Evolutionary conservation across 2,113 vertebrate species (phyloP).

Genomic region (Setophaga petechia): DNA sequence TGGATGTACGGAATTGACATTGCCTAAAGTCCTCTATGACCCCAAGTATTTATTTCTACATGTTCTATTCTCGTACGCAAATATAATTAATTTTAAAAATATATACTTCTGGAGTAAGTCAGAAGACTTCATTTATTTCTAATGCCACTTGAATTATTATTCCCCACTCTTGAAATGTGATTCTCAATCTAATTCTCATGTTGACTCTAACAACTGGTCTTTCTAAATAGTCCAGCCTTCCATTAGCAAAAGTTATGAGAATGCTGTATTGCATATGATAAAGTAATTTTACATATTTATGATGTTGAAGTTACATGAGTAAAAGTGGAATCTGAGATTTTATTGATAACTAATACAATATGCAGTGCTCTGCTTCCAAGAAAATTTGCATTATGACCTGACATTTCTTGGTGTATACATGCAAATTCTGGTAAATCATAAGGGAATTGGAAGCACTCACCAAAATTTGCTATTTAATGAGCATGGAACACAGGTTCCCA

Average conservation of each 20-base stretch:
- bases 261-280: not conserved
- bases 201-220: not conserved
- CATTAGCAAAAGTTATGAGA: not conserved
- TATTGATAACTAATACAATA: not conserved
- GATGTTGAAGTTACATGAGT: not conserved
- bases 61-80: not conserved
- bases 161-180: not conserved
- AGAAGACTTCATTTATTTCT: not conserved
- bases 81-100: not conserved
- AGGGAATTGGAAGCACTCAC: not conserved
- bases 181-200: not conserved
- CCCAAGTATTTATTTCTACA: not conserved
- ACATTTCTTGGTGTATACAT: not conserved
- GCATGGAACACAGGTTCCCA: not conserved
- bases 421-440: not conserved
- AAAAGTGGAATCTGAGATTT: not conserved
- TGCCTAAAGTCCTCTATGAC: not conserved
- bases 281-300: not conserved
- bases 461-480: slow-evolving; percentile 22
- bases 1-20: not conserved
- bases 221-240: not conserved
- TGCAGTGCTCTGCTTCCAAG: not conserved
- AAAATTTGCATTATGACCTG: not conserved
- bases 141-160: not conserved
- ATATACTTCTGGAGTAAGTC: not conserved